Conservation (phyloP, 2,797 vertebrate species). For the Rhinophrynus dorsalis region DNA sequence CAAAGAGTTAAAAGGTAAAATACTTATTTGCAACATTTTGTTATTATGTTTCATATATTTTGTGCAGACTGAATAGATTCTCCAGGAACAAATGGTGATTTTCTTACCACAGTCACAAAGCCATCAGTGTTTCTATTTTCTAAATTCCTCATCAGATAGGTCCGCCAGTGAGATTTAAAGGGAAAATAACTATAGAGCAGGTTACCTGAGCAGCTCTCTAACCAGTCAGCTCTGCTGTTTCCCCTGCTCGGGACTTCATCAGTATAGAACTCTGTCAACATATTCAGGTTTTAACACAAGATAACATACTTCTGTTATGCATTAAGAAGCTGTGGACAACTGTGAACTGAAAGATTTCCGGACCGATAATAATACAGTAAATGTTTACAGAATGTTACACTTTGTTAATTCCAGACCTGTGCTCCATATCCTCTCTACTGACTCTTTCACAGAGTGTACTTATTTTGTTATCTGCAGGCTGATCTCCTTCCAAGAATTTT, state of each 20-base stretch:
- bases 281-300: conserved; percentile 14
- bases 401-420: conserved; percentile 38
- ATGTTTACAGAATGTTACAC: conserved; percentile 39
- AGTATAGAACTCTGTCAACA: conserved; percentile 40
- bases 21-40: no score
- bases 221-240: conserved; percentile 12
- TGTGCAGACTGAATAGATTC: no score
- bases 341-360: conserved; percentile 4
- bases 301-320: conserved; percentile 39
- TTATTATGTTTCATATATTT: no score
- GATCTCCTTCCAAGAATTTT: conserved; percentile 98
- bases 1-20: no score
- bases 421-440: not conserved
- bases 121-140: conserved; percentile 13
- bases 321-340: conserved; percentile 34
- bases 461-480: conserved; percentile 76
- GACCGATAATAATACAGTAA: conserved; percentile 32
- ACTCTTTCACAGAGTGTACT: conserved; percentile 43
- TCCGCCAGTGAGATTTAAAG: conserved; percentile 10
- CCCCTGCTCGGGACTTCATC: conserved; percentile 17
- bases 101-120: not conserved
- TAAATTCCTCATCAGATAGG: conserved; percentile 11
- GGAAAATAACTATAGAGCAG: conserved; percentile 6
- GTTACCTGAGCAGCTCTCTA: conserved; percentile 35
- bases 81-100: no score